Percentiles rank a stretch among this genome's conserved stretches.
Conservation (phyloP, 2,113 vertebrate species). For the Vulpes lagopus region DNA sequence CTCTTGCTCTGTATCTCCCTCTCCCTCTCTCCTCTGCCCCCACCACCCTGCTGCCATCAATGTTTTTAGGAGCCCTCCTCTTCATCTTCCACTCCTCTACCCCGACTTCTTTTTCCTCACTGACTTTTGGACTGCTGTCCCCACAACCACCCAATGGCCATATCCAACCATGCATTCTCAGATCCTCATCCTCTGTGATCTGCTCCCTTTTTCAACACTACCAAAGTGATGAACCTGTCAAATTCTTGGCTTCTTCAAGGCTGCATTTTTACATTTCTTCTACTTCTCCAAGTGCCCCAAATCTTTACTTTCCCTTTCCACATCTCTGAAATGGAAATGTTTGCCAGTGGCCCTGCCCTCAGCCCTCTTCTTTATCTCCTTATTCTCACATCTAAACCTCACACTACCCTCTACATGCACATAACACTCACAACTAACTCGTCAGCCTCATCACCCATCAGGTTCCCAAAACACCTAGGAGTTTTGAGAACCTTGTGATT, state of each 20-base stretch:
- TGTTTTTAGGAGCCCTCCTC: not conserved
- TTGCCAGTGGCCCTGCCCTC: not conserved
- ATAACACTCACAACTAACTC: not conserved
- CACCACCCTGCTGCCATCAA: too few species aligned
- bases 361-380: not conserved
- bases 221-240: not conserved
- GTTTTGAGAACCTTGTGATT: not conserved
- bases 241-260: not conserved
- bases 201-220: not conserved
- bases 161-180: not conserved
- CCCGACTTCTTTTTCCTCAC: not conserved
- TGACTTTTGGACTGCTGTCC: not conserved
- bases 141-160: fast-evolving
- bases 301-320: not conserved
- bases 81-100: not conserved
- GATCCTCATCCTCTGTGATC: not conserved
- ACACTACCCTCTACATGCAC: fast-evolving
- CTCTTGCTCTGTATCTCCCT: not conserved
- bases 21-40: not conserved
- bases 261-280: not conserved
- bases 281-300: not conserved
- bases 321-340: not conserved
- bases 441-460: not conserved
- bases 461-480: not conserved
- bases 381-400: not conserved